phyloP scores from a whole-genome alignment of 2,113 vertebrate genomes.

The Numenius arquata region DNA sequence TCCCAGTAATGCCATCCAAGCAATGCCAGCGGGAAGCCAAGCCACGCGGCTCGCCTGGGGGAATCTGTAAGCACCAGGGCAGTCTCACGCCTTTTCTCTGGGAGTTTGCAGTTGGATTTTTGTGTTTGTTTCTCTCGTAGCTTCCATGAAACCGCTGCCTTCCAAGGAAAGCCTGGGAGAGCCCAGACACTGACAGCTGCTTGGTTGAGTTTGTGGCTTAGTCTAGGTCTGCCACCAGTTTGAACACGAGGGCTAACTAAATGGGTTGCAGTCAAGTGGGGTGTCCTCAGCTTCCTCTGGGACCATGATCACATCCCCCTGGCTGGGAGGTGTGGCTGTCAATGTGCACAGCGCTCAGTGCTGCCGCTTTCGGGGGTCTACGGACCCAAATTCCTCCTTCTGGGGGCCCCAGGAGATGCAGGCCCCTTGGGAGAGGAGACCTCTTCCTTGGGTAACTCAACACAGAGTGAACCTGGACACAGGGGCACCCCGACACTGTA shows the following conservation, averaged over 20 bases:
- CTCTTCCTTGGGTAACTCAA: background rate
- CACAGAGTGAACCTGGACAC: background rate
- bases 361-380: background rate
- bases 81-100: background rate
- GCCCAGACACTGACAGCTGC: fast-evolving
- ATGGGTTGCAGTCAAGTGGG: background rate
- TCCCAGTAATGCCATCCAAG: background rate
- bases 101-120: background rate
- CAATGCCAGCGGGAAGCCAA: background rate
- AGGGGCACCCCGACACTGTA: background rate
- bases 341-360: background rate
- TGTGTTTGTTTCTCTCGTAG: background rate
- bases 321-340: background rate
- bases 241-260: background rate
- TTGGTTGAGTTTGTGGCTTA: background rate
- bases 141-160: background rate
- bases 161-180: background rate
- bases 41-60: background rate
- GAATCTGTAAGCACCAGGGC: background rate
- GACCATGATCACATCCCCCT: background rate
- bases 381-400: background rate
- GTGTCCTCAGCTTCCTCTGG: background rate
- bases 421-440: background rate
- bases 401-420: background rate
- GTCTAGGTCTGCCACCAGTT: background rate